Evolutionary conservation across 2,113 vertebrate species (phyloP).

Genomic region (Ceuthmochares aereus): DNA sequence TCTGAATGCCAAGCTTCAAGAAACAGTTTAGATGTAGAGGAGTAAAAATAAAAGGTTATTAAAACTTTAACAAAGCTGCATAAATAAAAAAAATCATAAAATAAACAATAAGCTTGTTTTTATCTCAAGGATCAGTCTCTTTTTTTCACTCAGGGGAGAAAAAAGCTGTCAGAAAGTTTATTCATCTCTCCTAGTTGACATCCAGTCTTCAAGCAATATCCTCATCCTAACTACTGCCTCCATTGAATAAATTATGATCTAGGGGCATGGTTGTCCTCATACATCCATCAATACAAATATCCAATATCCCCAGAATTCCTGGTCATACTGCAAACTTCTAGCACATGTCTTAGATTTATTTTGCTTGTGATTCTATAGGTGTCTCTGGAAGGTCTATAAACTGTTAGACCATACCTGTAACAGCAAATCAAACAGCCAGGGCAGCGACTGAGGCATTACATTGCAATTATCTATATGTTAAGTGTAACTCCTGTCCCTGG

Average conservation of each 20-base stretch:
- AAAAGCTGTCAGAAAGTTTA: not conserved
- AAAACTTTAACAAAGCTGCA: not conserved
- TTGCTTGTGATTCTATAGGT: not conserved
- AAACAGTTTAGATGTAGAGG: not conserved
- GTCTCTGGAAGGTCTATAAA: not conserved
- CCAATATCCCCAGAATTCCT: not conserved
- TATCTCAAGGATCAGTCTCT: not conserved
- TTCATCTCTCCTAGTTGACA: not conserved
- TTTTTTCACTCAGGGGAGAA: not conserved
- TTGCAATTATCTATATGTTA: not conserved
- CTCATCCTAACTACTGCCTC: not conserved
- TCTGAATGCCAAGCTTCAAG: not conserved
- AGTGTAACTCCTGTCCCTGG: not conserved
- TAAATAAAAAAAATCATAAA: slow-evolving; percentile 3
- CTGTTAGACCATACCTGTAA: not conserved
- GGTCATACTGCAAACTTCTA: not conserved
- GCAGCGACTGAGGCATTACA: not conserved
- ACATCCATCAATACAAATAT: not conserved
- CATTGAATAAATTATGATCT: not conserved
- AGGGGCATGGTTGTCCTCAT: not conserved
- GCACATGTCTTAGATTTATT: not conserved
- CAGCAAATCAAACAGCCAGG: not conserved
- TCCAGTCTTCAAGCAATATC: not conserved
- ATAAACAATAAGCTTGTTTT: not conserved
- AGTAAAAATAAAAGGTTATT: slow-evolving; percentile 18